Base-by-base conservation (phyloP, 2,797 vertebrate genomes). In the Catharus ustulatus region DNA sequence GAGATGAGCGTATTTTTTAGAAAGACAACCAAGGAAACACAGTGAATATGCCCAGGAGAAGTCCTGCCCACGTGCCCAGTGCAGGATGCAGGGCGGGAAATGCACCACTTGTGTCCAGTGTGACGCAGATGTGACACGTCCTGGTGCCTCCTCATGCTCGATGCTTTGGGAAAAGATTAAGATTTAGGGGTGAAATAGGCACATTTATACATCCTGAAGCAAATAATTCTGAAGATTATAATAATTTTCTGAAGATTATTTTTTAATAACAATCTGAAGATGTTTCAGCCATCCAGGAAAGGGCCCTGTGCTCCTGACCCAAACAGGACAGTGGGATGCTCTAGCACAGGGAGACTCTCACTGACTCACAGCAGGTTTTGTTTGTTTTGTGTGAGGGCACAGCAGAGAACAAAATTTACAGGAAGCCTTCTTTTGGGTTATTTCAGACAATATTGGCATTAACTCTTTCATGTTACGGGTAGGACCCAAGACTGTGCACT, bases 101-200 rank as follows among this genome's bases (percentile, higher is more conserved):
- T 13, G 8, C 0, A 0, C 24, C 0, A 0, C 14, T 67, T 4
- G 19, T 48, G 59, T 16, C 34, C 1, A 2, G 4, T 8, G 61
- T 52, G 55, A 36, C 86, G 27, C 30, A 9, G 11, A 9, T 38
- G 20, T 34, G 74, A 15, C 32, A 10, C 0, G 3, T n/a, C 51
- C 23, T 54, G 32, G 52, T 30, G 52, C 12, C 8, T 42, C 40
- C 57, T 20, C 6, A 0, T 11, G 59, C 36, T 76, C 13, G 1
- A 11, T 58, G 24, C 49, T 59, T 76, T 23, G 61, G 61, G 45
- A 29, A 27, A 34, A n/a, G 5, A 6, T 9, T 2, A 1, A 10
- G 13, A 10, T 66, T 79, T n/a, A n/a, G n/a, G 49, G 30, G 29
- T 46, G 12, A 7, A n/a, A 26, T 1, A 24, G 38, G 17, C 59